A percentile compares a stretch with the other conserved stretches of the same genome.
These are phyloP conservation scores for Enteromius fasciolatus DNA, from an alignment of 2,797 vertebrate genomes.

Conservation along the genomic window DNA sequence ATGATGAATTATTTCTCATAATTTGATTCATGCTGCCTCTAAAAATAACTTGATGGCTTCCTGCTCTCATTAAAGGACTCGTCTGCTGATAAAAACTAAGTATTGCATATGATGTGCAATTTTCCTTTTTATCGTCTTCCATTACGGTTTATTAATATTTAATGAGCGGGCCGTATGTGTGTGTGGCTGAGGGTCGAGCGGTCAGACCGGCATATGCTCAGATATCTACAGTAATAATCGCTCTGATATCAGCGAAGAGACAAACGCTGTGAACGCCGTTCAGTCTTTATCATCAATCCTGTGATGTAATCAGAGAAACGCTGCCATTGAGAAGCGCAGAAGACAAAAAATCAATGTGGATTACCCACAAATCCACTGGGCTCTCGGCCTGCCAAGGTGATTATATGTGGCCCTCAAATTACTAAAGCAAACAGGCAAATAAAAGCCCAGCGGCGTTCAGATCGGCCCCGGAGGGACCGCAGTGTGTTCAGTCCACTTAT, in stretches of 20 bases:
- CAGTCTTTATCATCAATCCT: constrained; percentile 14
- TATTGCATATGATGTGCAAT: constrained; percentile 58
- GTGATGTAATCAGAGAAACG: constrained; percentile 52
- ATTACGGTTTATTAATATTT: constrained; percentile 63
- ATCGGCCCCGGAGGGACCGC: constrained; percentile 19
- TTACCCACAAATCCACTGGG: constrained; percentile 58
- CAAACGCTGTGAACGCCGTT: background rate
- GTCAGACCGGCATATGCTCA: constrained; percentile 11
- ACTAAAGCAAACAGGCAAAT: constrained; percentile 53
- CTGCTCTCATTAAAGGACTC: constrained; percentile 55
- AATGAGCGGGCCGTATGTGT: constrained; percentile 34
- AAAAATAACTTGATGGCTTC: constrained; percentile 56
- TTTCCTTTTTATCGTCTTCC: constrained; percentile 59
- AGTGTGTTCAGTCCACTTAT: constrained; percentile 7
- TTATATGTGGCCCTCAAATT: constrained; percentile 56
- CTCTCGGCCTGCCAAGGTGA: constrained; percentile 43
- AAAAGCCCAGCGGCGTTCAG: constrained; percentile 26
- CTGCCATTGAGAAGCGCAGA: constrained; percentile 30
- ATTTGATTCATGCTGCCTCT: constrained; percentile 55
- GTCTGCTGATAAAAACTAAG: constrained; percentile 57
- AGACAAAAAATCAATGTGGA: constrained; percentile 58
- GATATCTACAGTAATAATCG: constrained; percentile 11
- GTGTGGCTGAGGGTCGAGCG: constrained; percentile 7
- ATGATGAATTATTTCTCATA: constrained; percentile 46
- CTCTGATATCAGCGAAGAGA: background rate